These are phyloP conservation scores for Passer montanus DNA, from an alignment of 2,113 vertebrate genomes.

Conservation along the genomic window DNA sequence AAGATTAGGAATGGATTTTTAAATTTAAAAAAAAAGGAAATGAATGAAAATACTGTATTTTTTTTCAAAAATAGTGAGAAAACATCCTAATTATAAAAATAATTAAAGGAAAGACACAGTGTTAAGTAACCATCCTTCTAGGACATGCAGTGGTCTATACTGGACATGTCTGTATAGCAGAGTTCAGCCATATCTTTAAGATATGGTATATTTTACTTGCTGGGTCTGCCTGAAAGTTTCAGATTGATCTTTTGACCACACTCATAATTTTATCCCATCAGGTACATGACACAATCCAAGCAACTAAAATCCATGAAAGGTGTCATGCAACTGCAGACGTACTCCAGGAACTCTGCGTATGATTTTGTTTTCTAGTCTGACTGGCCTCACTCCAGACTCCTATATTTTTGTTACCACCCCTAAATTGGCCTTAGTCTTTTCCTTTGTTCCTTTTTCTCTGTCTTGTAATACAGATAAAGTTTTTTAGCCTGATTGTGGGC, in stretches of 20 bases:
- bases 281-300: background rate
- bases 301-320: background rate
- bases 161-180: background rate
- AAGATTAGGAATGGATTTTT: background rate
- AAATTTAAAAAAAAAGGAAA: background rate
- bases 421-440: background rate
- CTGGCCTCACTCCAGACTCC: background rate
- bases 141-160: background rate
- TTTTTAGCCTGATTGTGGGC: background rate
- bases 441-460: background rate
- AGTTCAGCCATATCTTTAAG: background rate
- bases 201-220: background rate
- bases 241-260: background rate
- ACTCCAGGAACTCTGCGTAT: background rate
- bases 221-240: background rate
- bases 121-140: background rate
- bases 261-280: rapidly evolving
- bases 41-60: background rate
- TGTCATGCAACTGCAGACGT: background rate
- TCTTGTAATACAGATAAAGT: background rate
- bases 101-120: rapidly evolving
- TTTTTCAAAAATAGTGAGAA: background rate
- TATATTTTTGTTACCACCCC: background rate
- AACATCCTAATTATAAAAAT: background rate
- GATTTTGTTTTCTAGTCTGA: background rate